Percentiles rank a stretch among this genome's conserved stretches.
These are phyloP conservation scores for Desoria tigrina DNA, from an alignment of 2,888 invertebrate species.

Conservation along the genomic window DNA sequence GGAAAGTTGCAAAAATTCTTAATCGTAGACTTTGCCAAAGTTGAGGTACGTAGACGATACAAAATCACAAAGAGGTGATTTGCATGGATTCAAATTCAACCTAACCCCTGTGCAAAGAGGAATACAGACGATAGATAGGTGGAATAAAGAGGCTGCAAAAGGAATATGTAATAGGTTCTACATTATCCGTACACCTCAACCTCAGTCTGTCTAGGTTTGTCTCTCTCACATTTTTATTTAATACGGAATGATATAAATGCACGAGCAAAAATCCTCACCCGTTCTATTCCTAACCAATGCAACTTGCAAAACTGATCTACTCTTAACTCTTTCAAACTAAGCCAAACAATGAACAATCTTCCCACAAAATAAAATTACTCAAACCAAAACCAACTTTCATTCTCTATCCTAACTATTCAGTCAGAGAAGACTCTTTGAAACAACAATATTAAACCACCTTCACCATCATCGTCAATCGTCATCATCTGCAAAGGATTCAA, in stretches of 20 bases:
- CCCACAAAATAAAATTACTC: conserved; percentile 5
- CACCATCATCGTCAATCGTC: no score
- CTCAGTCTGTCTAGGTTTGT: conserved; percentile 5
- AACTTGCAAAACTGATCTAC: conserved; percentile 2
- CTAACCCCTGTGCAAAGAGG: not conserved
- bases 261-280: conserved; percentile 1
- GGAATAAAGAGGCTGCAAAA: conserved; percentile 7
- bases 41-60: not conserved
- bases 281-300: not conserved
- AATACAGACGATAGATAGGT: not conserved
- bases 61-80: conserved; percentile 10
- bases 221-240: not conserved
- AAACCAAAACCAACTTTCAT: conserved; percentile 1
- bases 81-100: conserved; percentile 5
- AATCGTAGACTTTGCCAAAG: no score
- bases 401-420: not conserved
- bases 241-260: not conserved
- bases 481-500: no score
- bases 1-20: no score
- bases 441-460: no score
- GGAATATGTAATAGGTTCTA: not conserved
- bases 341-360: conserved; percentile 5
- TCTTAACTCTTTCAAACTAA: not conserved
- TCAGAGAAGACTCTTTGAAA: no score
- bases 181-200: conserved; percentile 8